Evolutionary conservation across 1,140 invertebrate genomes (phyloP), one percentile per base, ranked within the genome.

Genomic region (Leptonema lineaticorne): DNA sequence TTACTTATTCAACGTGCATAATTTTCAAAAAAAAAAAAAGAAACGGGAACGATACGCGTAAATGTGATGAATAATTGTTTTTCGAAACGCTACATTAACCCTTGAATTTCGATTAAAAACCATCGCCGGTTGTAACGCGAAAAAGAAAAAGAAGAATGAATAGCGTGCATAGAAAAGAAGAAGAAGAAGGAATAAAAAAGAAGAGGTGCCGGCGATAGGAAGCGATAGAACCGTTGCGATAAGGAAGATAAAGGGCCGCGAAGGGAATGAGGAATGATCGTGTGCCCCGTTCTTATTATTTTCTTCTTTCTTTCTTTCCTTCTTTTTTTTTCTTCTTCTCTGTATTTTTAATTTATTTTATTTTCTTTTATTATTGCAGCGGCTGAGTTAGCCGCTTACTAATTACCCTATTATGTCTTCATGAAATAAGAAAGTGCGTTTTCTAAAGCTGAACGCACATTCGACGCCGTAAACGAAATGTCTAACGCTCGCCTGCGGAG

Each of bases 41-140:
- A n/a, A n/a, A n/a, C n/a, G n/a, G n/a, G n/a, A n/a, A n/a, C 29
- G 58, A 60, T 37, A 30, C 29, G 30, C 33, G 27, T 62, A 62
- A 62, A 62, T 62, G 45, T 11, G 59, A 62, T 62, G 59, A 62
- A 24, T 62, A 62, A 62, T 62, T 62, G 59, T 62, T 62, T 45
- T 26, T 45, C 33, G 29, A 45, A 45, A 62, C 59, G 59, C 59
- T 62, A 62, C 59, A 62, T 62, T 62, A 62, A 62, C 59, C 30
- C 37, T 26, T 26, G 59, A 26, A 62, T 62, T 62, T 45, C 59
- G 59, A 62, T 62, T 62, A 62, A 62, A 62, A 59, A n/a, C n/a
- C n/a, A n/a, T n/a, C n/a, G n/a, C n/a, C n/a, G n/a, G n/a, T n/a
- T n/a, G n/a, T n/a, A n/a, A n/a, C n/a, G n/a, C n/a, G n/a, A n/a